Base-by-base conservation (phyloP, 1,140 invertebrate genomes). In the Drosophila murphyi region DNA sequence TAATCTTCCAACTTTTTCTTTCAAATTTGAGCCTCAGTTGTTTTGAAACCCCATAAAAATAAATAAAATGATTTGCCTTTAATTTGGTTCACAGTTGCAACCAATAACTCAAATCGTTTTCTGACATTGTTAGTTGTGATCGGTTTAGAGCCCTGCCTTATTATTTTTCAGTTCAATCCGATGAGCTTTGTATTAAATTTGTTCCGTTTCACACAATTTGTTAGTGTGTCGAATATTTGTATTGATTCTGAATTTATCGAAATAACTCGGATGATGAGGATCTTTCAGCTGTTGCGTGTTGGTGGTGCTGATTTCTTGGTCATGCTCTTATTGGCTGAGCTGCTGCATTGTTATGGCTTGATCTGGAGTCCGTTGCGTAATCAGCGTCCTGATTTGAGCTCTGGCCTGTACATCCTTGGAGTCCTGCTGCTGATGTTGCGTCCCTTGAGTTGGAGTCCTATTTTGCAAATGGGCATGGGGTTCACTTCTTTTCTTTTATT, bases 331-430 rank as follows among this genome's bases (percentile, higher is more conserved):
- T 6, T 72, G 37, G 70, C 62, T 0, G 12, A 8, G 4, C 4
- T 35, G 0, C 7, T 72, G n/a, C 70, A 72, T 47, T 72, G 31
- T 20, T 45, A 54, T 2, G 54, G 62, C 47, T 4, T 67, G 2
- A 12, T 72, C 20, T 72, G 70, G 70, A 3, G 20, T 2, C 70
- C 70, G 3, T 28, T 72, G 3, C 10, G 4, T 32, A 51, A 52
- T 2, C 70, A 72, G 43, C 35, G n/a, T 3, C 62, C 70, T 8
- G 70, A 72, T 67, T 10, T 72, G 0, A 72, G 62, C 47, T 72
- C 70, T 0, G 70, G 47, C 10, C 4, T 72, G 3, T 72, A 37
- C 5, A 72, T 72, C 31, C 52, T 62, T 28, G 55, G 45, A 1
- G 47, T 59, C 1, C 47, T 72, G 10, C 7, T 72, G 12, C 37